A percentile compares a stretch with the other conserved stretches of the same genome.
phyloP scores from a whole-genome alignment of 2,888 invertebrate species.

The Nemapogon koenigi region DNA sequence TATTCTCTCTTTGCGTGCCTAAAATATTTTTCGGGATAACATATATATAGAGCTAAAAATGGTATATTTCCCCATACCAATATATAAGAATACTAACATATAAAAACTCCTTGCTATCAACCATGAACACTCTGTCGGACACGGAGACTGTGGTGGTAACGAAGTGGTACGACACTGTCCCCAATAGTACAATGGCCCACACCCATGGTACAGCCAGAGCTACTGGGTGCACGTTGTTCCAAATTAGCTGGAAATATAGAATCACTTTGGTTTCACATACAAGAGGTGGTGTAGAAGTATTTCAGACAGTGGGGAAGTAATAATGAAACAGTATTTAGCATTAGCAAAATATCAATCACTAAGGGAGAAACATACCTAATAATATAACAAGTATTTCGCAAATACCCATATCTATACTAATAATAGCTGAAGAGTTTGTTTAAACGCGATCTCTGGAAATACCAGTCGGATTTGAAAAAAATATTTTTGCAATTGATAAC shows the following conservation, averaged over 20 bases:
- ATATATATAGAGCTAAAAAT: too few relatives aligned
- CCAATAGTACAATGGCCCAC: conserved; percentile 29
- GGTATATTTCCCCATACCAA: background rate
- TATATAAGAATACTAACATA: conserved; percentile 26
- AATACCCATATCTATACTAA: too few relatives aligned
- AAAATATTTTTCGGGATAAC: conserved; percentile 1
- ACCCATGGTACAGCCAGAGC: conserved; percentile 33
- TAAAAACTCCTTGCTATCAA: conserved; percentile 32
- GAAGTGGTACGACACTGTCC: conserved; percentile 24
- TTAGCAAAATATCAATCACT: too few relatives aligned
- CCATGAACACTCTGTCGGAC: conserved; percentile 26
- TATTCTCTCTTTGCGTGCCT: background rate
- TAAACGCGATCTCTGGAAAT: too few relatives aligned
- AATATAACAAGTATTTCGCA: too few relatives aligned
- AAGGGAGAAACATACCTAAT: too few relatives aligned
- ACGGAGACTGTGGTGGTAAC: conserved; percentile 19
- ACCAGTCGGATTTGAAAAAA: too few relatives aligned
- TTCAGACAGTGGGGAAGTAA: too few relatives aligned
- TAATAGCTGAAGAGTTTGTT: too few relatives aligned
- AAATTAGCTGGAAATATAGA: conserved; percentile 32
- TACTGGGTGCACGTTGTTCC: conserved; percentile 42
- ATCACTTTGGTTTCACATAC: conserved; percentile 15
- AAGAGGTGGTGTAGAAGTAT: too few relatives aligned
- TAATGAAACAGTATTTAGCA: too few relatives aligned
- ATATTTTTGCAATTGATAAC: too few relatives aligned